These are phyloP conservation scores for Leptestheria dahalacensis DNA, from an alignment of 1,140 invertebrate genomes.

Conservation along the genomic window DNA sequence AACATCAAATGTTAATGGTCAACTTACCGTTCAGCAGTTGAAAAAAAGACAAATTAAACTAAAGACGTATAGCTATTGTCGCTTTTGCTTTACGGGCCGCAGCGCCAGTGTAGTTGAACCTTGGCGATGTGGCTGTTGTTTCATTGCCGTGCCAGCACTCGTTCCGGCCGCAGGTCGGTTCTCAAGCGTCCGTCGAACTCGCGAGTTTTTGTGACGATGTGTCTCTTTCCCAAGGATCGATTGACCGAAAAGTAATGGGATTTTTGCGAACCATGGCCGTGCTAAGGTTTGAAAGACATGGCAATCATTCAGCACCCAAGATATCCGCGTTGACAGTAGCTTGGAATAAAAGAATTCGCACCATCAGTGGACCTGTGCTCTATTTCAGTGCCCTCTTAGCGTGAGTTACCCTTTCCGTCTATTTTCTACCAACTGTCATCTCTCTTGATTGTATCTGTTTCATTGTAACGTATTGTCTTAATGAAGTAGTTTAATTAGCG, in stretches of 20 bases:
- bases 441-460: background rate
- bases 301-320: background rate
- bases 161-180: background rate
- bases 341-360: slow-evolving; percentile 5
- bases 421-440: background rate
- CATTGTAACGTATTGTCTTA: background rate
- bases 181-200: background rate
- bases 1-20: too few relatives aligned
- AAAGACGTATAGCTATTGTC: too few relatives aligned
- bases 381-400: slow-evolving; percentile 5
- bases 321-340: background rate
- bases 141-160: background rate
- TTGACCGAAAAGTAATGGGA: background rate
- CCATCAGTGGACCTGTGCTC: slow-evolving; percentile 1
- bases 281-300: background rate
- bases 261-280: slow-evolving; percentile 8
- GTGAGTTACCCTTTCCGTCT: background rate
- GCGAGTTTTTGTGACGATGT: background rate
- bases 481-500: background rate
- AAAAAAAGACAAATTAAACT: too few relatives aligned
- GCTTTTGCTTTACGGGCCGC: too few relatives aligned
- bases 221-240: background rate
- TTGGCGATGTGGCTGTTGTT: background rate
- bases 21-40: too few relatives aligned
- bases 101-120: background rate